These are phyloP conservation scores for Hydractinia echinata DNA, from an alignment of 30 jellyfish, hydroid and myxozoan genomes.

Conservation along the genomic window DNA sequence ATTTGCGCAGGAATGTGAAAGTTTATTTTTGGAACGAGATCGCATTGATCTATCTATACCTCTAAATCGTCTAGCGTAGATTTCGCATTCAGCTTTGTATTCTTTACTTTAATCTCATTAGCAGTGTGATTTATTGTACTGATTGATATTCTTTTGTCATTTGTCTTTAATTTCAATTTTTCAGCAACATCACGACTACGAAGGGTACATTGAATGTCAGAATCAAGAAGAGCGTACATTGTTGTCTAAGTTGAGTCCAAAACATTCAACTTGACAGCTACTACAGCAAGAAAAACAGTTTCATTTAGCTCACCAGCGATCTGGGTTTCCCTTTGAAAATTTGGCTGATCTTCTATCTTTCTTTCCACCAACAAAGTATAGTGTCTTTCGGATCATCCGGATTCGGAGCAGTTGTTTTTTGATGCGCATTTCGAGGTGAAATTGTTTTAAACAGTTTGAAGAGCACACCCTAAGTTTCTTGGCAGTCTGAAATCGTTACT, in stretches of 20 bases:
- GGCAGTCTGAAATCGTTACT: not conserved
- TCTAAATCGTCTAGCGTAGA: not conserved
- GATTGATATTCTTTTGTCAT: too few species aligned
- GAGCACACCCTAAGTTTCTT: not conserved
- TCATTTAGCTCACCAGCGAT: not conserved
- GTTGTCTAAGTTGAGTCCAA: not conserved
- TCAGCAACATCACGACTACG: too few species aligned
- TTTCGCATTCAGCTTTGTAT: too few species aligned
- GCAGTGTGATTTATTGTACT: too few species aligned
- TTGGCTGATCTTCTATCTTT: not conserved
- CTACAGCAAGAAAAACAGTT: not conserved
- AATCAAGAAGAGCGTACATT: not conserved
- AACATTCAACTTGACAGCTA: not conserved
- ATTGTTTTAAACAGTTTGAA: not conserved
- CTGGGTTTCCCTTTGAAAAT: not conserved
- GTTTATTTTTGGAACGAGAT: not conserved
- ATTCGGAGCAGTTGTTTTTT: not conserved
- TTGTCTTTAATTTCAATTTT: too few species aligned
- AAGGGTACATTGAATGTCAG: conserved; percentile 13
- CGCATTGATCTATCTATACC: not conserved
- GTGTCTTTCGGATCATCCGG: not conserved
- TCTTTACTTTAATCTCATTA: too few species aligned
- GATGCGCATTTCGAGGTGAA: not conserved
- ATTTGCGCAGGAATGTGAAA: not conserved
- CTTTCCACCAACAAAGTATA: too few species aligned